Evolutionary conservation across 2,888 invertebrate species (phyloP).

Genomic region (Alsophila aescularia): DNA sequence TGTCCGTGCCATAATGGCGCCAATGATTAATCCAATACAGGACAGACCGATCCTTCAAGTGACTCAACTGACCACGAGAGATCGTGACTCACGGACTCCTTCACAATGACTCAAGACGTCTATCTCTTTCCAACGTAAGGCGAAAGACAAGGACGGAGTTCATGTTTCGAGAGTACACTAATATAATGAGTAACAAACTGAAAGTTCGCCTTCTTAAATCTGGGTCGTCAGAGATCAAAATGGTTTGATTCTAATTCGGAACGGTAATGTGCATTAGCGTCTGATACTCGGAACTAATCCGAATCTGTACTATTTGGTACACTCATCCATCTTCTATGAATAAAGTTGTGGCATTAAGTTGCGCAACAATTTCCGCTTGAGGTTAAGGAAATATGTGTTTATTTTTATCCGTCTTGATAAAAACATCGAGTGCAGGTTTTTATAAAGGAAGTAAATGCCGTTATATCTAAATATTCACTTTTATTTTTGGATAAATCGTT

Average conservation of each 20-base stretch:
- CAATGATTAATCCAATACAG: slow-evolving; percentile 53
- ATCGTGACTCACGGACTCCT: slow-evolving; percentile 59
- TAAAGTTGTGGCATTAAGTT: slow-evolving; percentile 30
- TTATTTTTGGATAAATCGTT: too few relatives aligned
- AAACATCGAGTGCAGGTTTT: not conserved
- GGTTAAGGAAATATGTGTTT: slow-evolving; percentile 5
- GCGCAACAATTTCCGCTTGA: slow-evolving; percentile 26
- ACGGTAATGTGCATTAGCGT: slow-evolving; percentile 43
- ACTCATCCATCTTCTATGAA: slow-evolving; percentile 34
- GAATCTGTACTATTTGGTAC: slow-evolving; percentile 30
- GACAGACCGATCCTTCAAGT: slow-evolving; percentile 57
- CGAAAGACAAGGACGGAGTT: slow-evolving; percentile 36
- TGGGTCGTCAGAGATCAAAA: slow-evolving; percentile 41
- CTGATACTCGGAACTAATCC: slow-evolving; percentile 45
- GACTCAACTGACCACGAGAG: slow-evolving; percentile 67
- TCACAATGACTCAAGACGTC: slow-evolving; percentile 55
- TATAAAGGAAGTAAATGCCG: too few relatives aligned
- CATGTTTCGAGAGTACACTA: slow-evolving; percentile 4
- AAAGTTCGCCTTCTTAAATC: slow-evolving; percentile 23
- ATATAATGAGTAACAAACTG: slow-evolving; percentile 15
- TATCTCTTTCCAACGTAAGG: slow-evolving; percentile 41
- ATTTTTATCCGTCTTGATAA: not conserved
- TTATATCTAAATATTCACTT: too few relatives aligned
- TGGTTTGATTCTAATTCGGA: slow-evolving; percentile 51
- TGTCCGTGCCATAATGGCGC: slow-evolving; percentile 43